phyloP scores from a whole-genome alignment of 1,140 invertebrate genomes.

The Zaprionus inermis region DNA sequence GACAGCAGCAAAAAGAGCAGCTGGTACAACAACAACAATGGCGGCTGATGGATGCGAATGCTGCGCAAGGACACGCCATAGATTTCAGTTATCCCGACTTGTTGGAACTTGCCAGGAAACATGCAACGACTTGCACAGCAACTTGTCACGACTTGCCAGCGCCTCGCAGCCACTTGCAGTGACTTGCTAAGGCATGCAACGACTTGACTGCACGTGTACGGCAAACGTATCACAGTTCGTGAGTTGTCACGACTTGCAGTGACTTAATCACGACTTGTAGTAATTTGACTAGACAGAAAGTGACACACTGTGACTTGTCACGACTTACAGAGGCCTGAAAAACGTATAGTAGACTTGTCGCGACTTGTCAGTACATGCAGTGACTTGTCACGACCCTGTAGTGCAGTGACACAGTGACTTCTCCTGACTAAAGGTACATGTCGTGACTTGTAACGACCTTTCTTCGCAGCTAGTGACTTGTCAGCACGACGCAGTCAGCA shows the following conservation, averaged over 20 bases:
- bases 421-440: not conserved
- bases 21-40: not conserved
- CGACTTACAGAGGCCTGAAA: no score
- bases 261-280: not conserved
- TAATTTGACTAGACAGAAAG: not conserved
- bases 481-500: no score
- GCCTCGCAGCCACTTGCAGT: not conserved
- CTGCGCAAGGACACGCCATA: slow-evolving; percentile 20
- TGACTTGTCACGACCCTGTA: no score
- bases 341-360: no score
- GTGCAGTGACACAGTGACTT: no score
- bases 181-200: not conserved
- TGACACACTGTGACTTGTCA: not conserved
- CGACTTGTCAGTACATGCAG: no score
- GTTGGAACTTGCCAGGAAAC: not conserved
- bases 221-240: no score
- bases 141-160: not conserved
- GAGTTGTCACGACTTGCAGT: not conserved
- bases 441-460: no score
- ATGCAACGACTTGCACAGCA: slow-evolving; percentile 1
- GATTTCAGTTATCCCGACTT: not conserved
- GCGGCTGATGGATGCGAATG: slow-evolving; percentile 12
- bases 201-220: not conserved
- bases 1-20: slow-evolving; percentile 37
- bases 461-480: no score